Percentiles rank a stretch among this genome's conserved stretches.
phyloP scores from a whole-genome alignment of 2,888 invertebrate genomes.

The Archips crataeganus region DNA sequence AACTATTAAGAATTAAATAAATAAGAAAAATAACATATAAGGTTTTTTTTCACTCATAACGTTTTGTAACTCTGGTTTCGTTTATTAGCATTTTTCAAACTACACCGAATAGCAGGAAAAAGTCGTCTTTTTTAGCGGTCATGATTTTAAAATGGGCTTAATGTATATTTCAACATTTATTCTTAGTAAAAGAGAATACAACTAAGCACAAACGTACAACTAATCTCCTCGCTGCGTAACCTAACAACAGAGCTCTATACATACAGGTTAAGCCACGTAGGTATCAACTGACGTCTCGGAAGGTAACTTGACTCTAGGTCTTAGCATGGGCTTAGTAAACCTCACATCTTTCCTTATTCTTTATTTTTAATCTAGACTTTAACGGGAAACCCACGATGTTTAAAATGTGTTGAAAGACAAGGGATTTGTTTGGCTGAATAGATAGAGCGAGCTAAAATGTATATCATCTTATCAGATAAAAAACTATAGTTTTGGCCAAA shows the following conservation, averaged over 20 bases:
- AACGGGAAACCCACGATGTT: not conserved
- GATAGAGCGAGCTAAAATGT: no score
- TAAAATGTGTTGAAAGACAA: not conserved
- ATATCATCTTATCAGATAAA: no score
- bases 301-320: slow-evolving; percentile 66
- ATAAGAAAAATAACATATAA: no score
- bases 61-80: no score
- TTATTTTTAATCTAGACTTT: slow-evolving; percentile 63
- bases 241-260: slow-evolving; percentile 39
- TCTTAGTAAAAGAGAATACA: slow-evolving; percentile 8
- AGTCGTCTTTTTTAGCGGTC: no score
- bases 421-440: not conserved
- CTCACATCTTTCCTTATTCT: slow-evolving; percentile 61
- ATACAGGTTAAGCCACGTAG: slow-evolving; percentile 56
- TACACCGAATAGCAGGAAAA: no score
- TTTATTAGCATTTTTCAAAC: no score
- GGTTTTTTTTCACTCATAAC: no score
- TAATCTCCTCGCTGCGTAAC: slow-evolving; percentile 36
- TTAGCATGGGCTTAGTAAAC: slow-evolving; percentile 62
- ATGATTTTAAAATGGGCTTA: not conserved
- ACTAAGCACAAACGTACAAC: slow-evolving; percentile 16
- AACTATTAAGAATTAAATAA: no score
- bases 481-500: no score
- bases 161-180: not conserved
- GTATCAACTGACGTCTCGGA: slow-evolving; percentile 66